Evolutionary conservation across 2,888 invertebrate genomes (phyloP), one percentile per base, ranked within the genome.

Genomic region (Aricia artaxerxes): DNA sequence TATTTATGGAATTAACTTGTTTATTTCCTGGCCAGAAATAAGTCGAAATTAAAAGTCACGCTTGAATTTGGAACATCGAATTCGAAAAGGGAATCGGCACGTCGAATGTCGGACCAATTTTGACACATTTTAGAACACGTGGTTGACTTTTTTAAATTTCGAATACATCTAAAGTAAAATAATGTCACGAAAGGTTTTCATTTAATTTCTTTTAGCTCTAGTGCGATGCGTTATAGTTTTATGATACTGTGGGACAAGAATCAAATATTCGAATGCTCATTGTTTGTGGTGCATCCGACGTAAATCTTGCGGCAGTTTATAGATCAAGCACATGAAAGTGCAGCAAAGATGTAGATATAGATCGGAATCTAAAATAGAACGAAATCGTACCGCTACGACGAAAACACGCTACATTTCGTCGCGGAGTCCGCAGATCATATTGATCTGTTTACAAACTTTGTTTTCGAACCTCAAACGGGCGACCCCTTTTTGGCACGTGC

Each of bases 391-490:
- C 35, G 80, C 77, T 73, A 78, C 76, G 80, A 79, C 79, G 78
- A 80, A 81, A 82, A 81, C 82, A 82, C 80, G 60, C 78, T 79
- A 78, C 53, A 77, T 79, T 76, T 78, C 73, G 73, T 40, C 64
- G 61, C 76, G 49, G 44, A 49, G 53, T 75, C 78, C 80, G 69
- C 79, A 60, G 75, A 84, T 86, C 85, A 84, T 88, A 92, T 93
- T 89, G 93, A 93, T 90, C 91, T 93, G 93, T 94, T 93, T 93
- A 93, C 93, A 88, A 87, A 85, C 84, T 86, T 86, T 88, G 88
- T 88, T 69, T 69, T 69, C 31, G 69, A 69, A 35, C 69, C 69
- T 69, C 69, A 13, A 38, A 38, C 69, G 69, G 35, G 13, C 69
- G 35, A 79, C 76, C 80, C 79, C 78, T 82, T 82, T 82, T 53